These are phyloP conservation scores for Anguilla pacifica DNA, from an alignment of 2,797 vertebrate genomes.

Conservation along the genomic window DNA sequence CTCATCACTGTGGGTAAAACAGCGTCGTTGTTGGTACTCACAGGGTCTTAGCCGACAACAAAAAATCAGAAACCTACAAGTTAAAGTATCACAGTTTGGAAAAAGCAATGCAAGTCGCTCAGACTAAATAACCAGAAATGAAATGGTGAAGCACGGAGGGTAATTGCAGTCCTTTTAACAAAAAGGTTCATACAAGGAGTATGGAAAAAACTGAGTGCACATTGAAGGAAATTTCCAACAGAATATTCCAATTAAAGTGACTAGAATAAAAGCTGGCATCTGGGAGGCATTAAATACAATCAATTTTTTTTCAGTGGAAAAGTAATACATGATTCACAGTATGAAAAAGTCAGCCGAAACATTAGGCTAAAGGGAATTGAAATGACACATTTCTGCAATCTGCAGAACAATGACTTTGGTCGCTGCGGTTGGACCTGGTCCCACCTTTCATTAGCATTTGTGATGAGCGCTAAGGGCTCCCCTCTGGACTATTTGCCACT, in stretches of 20 bases:
- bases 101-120: not conserved
- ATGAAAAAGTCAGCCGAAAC: constrained; percentile 30
- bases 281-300: constrained; percentile 31
- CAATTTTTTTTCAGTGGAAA: constrained; percentile 20
- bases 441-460: constrained; percentile 29
- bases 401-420: constrained; percentile 4
- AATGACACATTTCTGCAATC: constrained; percentile 19
- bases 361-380: constrained; percentile 18
- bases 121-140: not conserved
- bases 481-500: constrained; percentile 2
- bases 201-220: constrained; percentile 13
- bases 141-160: not conserved
- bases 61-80: not conserved
- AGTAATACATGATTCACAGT: constrained; percentile 32
- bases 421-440: constrained; percentile 4
- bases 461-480: constrained; percentile 16
- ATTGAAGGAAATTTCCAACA: constrained; percentile 28
- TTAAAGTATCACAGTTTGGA: not conserved
- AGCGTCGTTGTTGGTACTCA: not conserved
- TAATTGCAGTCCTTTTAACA: constrained; percentile 10
- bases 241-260: constrained; percentile 28
- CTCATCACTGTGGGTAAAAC: not conserved
- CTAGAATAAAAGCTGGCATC: constrained; percentile 18
- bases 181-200: constrained; percentile 4
- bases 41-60: not conserved